Conservation (phyloP, 1,140 invertebrate genomes). For the Homarus americanus region DNA sequence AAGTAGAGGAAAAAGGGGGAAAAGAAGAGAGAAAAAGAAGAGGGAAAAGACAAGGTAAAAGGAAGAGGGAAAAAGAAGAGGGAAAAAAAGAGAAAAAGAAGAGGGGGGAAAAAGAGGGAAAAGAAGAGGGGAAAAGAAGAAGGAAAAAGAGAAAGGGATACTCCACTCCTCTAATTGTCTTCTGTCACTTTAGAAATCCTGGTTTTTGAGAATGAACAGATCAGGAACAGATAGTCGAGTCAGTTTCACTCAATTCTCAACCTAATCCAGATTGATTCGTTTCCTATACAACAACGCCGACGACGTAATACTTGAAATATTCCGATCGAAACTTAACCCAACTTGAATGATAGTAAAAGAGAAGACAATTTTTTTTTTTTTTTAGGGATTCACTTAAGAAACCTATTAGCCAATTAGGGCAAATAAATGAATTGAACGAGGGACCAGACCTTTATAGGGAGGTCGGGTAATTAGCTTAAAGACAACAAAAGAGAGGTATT, state of each 20-base stretch:
- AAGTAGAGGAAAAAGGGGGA: too few relatives aligned
- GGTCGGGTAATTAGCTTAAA: slow-evolving; percentile 20
- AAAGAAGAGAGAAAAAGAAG: too few relatives aligned
- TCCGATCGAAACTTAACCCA: neutral
- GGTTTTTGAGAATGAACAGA: slow-evolving; percentile 16
- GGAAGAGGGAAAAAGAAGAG: too few relatives aligned
- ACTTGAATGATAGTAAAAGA: neutral
- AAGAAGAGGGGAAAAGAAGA: neutral
- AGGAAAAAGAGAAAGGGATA: neutral
- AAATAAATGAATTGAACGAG: slow-evolving; percentile 50
- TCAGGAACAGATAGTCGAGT: neutral
- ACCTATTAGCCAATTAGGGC: slow-evolving; percentile 44
- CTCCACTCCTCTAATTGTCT: neutral
- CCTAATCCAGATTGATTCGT: neutral
- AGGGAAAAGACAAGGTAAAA: too few relatives aligned
- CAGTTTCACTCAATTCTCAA: neutral
- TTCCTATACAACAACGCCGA: neutral
- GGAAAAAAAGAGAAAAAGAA: neutral
- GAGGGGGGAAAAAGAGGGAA: neutral
- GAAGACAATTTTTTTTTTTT: too few relatives aligned
- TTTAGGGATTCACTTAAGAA: slow-evolving; percentile 21
- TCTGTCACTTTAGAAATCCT: neutral
- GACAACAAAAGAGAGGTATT: slow-evolving; percentile 32
- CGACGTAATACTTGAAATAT: too few relatives aligned
- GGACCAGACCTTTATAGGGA: slow-evolving; percentile 8